Base-by-base conservation (phyloP, 2,113 vertebrate species). In the Takifugu bimaculatus region DNA sequence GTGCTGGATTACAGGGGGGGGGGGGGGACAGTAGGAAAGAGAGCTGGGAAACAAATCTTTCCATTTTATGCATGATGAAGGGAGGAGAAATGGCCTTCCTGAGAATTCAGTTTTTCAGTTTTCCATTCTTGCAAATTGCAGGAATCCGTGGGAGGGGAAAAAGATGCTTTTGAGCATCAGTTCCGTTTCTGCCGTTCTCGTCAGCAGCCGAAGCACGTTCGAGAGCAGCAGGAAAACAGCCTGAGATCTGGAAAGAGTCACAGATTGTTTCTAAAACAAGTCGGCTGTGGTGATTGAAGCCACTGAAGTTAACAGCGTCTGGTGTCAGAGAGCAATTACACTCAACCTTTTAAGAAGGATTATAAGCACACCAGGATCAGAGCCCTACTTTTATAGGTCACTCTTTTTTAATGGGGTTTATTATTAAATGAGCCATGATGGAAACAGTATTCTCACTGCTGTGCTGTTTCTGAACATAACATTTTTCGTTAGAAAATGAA, bases 231-330 rank as follows among this genome's bases (percentile, higher is more conserved):
- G 47, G 27, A 54, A 66, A 79, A 69, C 62, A 29, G 50, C 60
- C 56, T 60, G 45, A 60, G 53, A 20, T 61, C 26, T 42, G 1
- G 53, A 51, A 39, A n/a, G 60, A 71, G 65, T 55, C 26, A 26
- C 70, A 65, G 54, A 61, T 47, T 72, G 68, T 69, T 61, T 72
- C 52, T 61, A 65, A 79, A 78, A 67, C 75, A 76, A 82, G 63
- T 74, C 70, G 68, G 20, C 70, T 75, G 73, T 70, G 57, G 58
- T 65, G 78, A 79, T 72, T 70, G 69, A 74, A 77, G 66, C 53
- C 75, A 80, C 75, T 72, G 75, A 67, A 77, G 53, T 74, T 71
- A 78, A 78, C 69, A 54, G 65, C 54, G 45, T 32, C 49, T 54
- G 20, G 54, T 50, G 54, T 63, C 57, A 60, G 32, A 14, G 57